phyloP scores from a whole-genome alignment of 2,888 invertebrate species.

The Itoplectis maculator region DNA sequence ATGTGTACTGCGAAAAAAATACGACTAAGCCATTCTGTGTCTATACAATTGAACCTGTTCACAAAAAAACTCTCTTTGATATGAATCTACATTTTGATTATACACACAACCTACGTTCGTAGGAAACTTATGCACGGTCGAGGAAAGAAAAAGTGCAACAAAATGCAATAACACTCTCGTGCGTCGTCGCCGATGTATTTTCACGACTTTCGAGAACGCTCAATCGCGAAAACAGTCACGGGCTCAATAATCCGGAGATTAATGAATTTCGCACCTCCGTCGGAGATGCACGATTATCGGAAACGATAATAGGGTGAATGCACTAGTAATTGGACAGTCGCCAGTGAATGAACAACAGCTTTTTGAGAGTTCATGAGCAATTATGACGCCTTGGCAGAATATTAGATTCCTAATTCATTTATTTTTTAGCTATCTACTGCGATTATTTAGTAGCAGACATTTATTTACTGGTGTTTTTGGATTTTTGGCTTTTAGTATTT shows the following conservation, averaged over 20 bases:
- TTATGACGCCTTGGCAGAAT: too few relatives aligned
- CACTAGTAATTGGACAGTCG: too few relatives aligned
- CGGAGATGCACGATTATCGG: slow-evolving; percentile 14
- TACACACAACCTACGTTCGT: slow-evolving; percentile 48
- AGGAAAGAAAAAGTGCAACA: slow-evolving; percentile 7
- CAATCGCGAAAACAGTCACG: slow-evolving; percentile 29
- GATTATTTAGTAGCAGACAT: too few relatives aligned
- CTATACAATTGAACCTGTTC: slow-evolving; percentile 56
- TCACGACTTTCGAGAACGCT: slow-evolving; percentile 20
- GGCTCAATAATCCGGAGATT: slow-evolving; percentile 18
- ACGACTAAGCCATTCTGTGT: slow-evolving; percentile 57
- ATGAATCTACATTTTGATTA: slow-evolving; percentile 66
- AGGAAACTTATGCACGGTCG: slow-evolving; percentile 28
- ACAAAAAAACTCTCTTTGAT: slow-evolving; percentile 63
- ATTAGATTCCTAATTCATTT: too few relatives aligned
- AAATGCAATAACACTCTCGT: slow-evolving; percentile 40
- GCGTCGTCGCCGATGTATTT: slow-evolving; percentile 8
- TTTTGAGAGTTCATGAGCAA: too few relatives aligned
- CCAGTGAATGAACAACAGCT: too few relatives aligned
- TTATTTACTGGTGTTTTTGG: too few relatives aligned
- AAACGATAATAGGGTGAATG: too few relatives aligned
- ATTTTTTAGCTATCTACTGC: too few relatives aligned
- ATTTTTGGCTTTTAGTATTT: too few relatives aligned
- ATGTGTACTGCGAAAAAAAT: slow-evolving; percentile 35
- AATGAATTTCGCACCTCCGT: slow-evolving; percentile 27